These are phyloP conservation scores for Ophiodon elongatus DNA, from an alignment of 2,113 vertebrate species.

Conservation along the genomic window DNA sequence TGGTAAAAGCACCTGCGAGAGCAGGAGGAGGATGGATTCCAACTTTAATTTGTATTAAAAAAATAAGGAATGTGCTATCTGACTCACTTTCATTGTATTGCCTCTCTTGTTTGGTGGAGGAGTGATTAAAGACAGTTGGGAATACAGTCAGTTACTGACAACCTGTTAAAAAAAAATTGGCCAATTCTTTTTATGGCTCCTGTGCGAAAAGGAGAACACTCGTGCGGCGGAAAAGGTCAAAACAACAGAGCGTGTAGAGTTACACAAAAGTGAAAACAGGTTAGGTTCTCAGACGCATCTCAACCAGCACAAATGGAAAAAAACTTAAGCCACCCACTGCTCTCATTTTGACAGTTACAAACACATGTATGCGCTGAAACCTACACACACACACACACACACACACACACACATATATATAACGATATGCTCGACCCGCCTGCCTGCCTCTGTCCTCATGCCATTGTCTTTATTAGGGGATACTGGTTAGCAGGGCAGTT, in stretches of 20 bases:
- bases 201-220: constrained; percentile 26
- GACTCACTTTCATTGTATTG: neutral
- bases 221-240: constrained; percentile 47
- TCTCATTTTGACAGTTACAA: constrained; percentile 75
- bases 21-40: neutral
- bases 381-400: constrained; percentile 41
- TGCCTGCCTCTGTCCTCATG: constrained; percentile 67
- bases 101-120: neutral
- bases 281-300: constrained; percentile 51
- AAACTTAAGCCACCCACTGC: constrained; percentile 63
- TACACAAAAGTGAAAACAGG: constrained; percentile 56
- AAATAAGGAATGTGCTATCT: neutral
- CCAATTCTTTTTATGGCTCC: constrained; percentile 8
- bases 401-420: constrained; percentile 11
- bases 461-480: constrained; percentile 81
- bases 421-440: constrained; percentile 63
- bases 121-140: neutral
- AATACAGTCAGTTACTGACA: constrained; percentile 2
- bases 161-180: constrained; percentile 18
- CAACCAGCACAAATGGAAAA: constrained; percentile 67
- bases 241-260: constrained; percentile 25
- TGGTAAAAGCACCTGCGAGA: neutral
- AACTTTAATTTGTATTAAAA: neutral
- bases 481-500: constrained; percentile 77
- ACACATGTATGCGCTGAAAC: constrained; percentile 33